These are phyloP conservation scores for Hemistola chrysoprasaria DNA, from an alignment of 2,888 invertebrate genomes.

Conservation along the genomic window DNA sequence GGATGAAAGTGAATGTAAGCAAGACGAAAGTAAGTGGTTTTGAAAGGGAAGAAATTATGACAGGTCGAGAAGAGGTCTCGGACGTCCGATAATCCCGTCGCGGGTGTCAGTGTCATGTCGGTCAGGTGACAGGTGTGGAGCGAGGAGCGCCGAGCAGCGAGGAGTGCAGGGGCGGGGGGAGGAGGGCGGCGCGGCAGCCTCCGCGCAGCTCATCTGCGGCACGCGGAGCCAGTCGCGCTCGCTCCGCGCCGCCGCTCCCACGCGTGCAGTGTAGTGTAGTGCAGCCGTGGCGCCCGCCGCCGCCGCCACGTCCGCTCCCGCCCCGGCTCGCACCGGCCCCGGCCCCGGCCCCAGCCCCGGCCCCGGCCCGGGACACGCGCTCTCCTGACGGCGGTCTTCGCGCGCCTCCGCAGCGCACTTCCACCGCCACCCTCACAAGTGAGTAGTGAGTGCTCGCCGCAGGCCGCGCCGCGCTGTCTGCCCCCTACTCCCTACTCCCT, in stretches of 20 bases:
- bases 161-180: constrained; percentile 3
- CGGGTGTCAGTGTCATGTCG: too few relatives aligned
- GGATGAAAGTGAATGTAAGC: too few relatives aligned
- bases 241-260: constrained; percentile 38
- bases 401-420: constrained; percentile 33
- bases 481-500: too few relatives aligned
- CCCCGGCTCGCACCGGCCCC: constrained; percentile 33
- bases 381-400: constrained; percentile 58
- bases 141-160: too few relatives aligned
- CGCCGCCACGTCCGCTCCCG: constrained; percentile 33
- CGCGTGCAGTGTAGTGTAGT: too few relatives aligned
- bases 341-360: too few relatives aligned
- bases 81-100: too few relatives aligned
- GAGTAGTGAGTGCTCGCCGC: constrained; percentile 36
- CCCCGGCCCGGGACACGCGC: constrained; percentile 55
- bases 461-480: neutral
- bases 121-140: too few relatives aligned
- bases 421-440: constrained; percentile 44
- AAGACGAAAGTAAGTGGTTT: too few relatives aligned
- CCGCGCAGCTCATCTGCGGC: constrained; percentile 41
- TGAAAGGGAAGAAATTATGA: too few relatives aligned
- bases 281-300: too few relatives aligned
- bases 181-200: constrained; percentile 16
- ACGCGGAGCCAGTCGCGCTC: constrained; percentile 58
- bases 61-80: too few relatives aligned